Conservation (phyloP, 1,140 invertebrate species). For the Theocolax elegans region DNA sequence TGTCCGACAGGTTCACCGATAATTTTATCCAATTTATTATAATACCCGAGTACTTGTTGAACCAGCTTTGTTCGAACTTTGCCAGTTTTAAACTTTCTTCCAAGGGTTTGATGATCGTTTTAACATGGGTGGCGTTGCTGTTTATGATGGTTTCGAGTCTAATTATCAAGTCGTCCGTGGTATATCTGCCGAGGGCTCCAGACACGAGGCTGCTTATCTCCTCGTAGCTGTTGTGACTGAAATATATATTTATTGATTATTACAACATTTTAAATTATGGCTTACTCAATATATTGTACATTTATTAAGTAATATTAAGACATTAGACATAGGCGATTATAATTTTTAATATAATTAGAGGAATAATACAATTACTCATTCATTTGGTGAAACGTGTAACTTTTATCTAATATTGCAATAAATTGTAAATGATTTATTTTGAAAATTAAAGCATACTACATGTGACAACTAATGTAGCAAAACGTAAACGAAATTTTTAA, state of each 20-base stretch:
- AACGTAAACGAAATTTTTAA: too few relatives aligned
- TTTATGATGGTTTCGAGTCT: slow-evolving; percentile 46
- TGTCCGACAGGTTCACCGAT: too few relatives aligned
- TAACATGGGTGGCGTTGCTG: not conserved
- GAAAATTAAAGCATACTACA: too few relatives aligned
- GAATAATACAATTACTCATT: too few relatives aligned
- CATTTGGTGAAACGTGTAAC: too few relatives aligned
- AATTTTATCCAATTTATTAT: slow-evolving; percentile 44
- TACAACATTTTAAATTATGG: too few relatives aligned
- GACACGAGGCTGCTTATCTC: slow-evolving; percentile 44
- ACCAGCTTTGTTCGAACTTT: slow-evolving; percentile 49
- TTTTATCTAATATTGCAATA: too few relatives aligned
- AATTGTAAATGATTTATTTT: too few relatives aligned
- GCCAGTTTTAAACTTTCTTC: slow-evolving; percentile 39
- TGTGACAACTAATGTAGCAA: too few relatives aligned
- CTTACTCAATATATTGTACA: not conserved
- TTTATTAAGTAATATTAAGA: not conserved
- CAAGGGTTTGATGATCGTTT: not conserved
- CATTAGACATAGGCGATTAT: not conserved
- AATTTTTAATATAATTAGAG: not conserved
- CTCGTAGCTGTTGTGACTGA: slow-evolving; percentile 46
- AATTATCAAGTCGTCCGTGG: slow-evolving; percentile 41
- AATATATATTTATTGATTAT: too few relatives aligned
- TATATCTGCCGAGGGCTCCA: slow-evolving; percentile 45
- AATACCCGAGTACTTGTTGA: not conserved